Conservation (phyloP, 2,888 invertebrate species). For the Yponomeuta plumbellus region DNA sequence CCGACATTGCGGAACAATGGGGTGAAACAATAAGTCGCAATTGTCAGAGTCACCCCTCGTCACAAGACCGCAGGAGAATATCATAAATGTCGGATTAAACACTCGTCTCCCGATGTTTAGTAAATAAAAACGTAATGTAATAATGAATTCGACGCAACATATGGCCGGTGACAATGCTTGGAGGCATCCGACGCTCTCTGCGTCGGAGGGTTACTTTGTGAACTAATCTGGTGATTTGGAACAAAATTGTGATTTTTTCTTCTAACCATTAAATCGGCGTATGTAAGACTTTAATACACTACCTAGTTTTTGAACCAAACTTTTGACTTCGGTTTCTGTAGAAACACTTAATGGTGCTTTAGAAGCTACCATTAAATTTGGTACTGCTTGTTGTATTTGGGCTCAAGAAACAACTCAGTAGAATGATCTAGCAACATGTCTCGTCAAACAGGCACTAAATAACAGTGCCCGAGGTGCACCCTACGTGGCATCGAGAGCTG, state of each 20-base stretch:
- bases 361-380: too few species aligned
- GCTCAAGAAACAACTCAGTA: background rate
- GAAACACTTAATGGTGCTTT: too few species aligned
- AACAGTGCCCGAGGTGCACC: slow-evolving; percentile 31
- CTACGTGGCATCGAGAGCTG: slow-evolving; percentile 63
- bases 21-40: slow-evolving; percentile 59
- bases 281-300: background rate
- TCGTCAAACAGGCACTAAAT: slow-evolving; percentile 21
- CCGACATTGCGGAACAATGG: slow-evolving; percentile 53
- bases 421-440: slow-evolving; percentile 47
- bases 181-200: slow-evolving; percentile 17
- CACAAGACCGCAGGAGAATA: slow-evolving; percentile 68
- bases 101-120: slow-evolving; percentile 67
- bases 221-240: slow-evolving; percentile 20
- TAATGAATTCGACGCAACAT: slow-evolving; percentile 71
- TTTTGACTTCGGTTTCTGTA: too few species aligned
- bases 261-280: background rate
- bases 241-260: background rate
- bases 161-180: slow-evolving; percentile 45
- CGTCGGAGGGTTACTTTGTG: slow-evolving; percentile 8
- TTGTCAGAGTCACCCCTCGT: slow-evolving; percentile 53
- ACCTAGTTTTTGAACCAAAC: too few species aligned
- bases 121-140: slow-evolving; percentile 75
- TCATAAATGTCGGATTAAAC: slow-evolving; percentile 76
- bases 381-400: too few species aligned